Evolutionary conservation across 2,797 vertebrate species (phyloP).

Genomic region (Tokudaia tokunoshimensis): DNA sequence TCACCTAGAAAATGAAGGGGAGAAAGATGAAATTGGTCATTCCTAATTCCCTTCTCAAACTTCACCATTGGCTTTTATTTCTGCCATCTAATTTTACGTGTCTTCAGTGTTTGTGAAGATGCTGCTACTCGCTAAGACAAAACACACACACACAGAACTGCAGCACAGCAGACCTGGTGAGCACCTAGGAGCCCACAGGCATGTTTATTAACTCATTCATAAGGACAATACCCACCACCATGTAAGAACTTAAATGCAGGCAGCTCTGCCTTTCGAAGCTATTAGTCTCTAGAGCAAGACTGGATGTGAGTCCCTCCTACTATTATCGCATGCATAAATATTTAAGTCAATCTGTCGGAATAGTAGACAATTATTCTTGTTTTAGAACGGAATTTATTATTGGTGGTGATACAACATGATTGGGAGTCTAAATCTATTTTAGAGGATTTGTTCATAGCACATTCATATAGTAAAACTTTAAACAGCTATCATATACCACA

Average conservation of each 20-base stretch:
- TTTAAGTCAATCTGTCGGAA: neutral
- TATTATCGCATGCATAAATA: neutral
- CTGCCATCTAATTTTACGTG: neutral
- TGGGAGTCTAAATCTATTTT: neutral
- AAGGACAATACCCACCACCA: neutral
- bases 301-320: neutral
- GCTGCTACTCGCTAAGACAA: neutral
- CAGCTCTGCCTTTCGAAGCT: neutral
- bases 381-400: neutral
- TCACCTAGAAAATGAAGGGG: constrained; percentile 14
- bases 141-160: neutral
- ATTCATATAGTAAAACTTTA: neutral
- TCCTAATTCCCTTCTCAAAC: neutral
- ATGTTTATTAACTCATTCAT: neutral
- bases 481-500: neutral
- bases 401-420: neutral
- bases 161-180: neutral
- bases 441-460: neutral
- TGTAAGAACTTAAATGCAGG: neutral
- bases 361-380: neutral
- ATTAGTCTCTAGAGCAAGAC: neutral
- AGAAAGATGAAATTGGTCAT: neutral
- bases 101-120: neutral
- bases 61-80: neutral
- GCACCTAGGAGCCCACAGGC: neutral